Evolutionary conservation across 2,888 invertebrate species (phyloP), one percentile per base, ranked within the genome.

Genomic region (Cyrtodaria siliqua): DNA sequence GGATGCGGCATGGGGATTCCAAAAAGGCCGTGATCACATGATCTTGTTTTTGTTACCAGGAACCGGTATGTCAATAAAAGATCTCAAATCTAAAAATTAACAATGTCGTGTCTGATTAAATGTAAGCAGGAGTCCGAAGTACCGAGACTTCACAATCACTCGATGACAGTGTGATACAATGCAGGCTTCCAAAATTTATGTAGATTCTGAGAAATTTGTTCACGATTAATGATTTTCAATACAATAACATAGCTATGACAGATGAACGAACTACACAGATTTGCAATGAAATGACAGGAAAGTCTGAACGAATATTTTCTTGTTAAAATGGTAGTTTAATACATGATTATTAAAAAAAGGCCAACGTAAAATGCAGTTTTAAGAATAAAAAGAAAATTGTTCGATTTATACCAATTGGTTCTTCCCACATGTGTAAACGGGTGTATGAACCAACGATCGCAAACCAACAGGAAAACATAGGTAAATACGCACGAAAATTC

Each of bases 161-260:
- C 14, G 24, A n/a, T 74, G 74, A 74, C 74, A 74, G 74, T 38
- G 57, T 59, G 63, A 74, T 68, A 68, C 63, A 68, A 52, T 64
- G 49, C 74, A 74, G 74, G 68, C 68, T 40, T 38, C 20, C 14
- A 18, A 53, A 63, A 74, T 74, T 74, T 74, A 74, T 74, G 62
- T 68, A 38, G 23, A 44, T 52, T 2, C 38, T 23, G 59, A 50
- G 63, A 68, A 52, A 63, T 16, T 52, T 52, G 14, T 49, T 47
- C 20, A 47, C 27, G 27, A 20, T 33, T 27, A 61, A 61, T 61
- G 49, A 14, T 49, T 23, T 18, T 24, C 47, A 20, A 16, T 9
- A 6, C 47, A 47, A 6, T 24, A 18, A 23, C n/a, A 18, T n/a
- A 18, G 16, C 16, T 44, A 3, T 44, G 44, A 4, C 14, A 14